Percentiles rank a stretch among this genome's conserved stretches.
Conservation (phyloP, 2,888 invertebrate genomes). For the Listrodromus nycthemerus region DNA sequence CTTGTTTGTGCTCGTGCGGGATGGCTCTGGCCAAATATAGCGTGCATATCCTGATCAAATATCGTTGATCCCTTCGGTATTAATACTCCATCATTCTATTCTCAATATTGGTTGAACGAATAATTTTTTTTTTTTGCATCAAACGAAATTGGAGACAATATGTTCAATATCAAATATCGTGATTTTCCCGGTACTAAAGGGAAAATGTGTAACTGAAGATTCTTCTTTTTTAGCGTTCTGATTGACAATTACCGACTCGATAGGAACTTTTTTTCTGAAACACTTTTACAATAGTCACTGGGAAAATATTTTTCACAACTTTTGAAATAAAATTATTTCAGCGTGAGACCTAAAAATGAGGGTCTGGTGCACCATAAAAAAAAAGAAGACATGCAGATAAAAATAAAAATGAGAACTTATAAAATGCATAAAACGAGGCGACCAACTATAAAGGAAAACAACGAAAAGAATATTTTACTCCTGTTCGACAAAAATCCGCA, state of each 20-base stretch:
- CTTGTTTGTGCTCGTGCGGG: constrained; percentile 38
- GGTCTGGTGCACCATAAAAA: too few relatives aligned
- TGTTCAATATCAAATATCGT: neutral
- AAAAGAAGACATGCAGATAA: too few relatives aligned
- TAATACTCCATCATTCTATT: neutral
- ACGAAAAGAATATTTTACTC: too few relatives aligned
- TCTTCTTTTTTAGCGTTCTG: neutral
- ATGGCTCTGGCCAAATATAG: constrained; percentile 4
- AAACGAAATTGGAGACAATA: neutral
- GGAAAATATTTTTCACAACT: too few relatives aligned
- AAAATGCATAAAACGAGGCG: too few relatives aligned
- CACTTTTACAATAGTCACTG: neutral
- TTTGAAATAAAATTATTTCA: too few relatives aligned
- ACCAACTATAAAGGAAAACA: too few relatives aligned
- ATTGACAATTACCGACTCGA: neutral
- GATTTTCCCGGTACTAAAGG: neutral
- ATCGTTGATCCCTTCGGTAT: neutral
- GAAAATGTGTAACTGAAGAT: neutral
- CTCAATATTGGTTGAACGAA: neutral
- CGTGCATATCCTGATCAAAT: neutral
- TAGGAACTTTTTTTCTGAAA: neutral
- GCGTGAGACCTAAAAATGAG: too few relatives aligned
- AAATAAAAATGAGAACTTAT: too few relatives aligned
- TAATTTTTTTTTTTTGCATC: neutral
- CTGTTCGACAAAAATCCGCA: too few relatives aligned